A percentile compares a stretch with the other conserved stretches of the same genome.
Evolutionary conservation across 2,888 invertebrate species (phyloP).

Genomic region (Pammene aurita): DNA sequence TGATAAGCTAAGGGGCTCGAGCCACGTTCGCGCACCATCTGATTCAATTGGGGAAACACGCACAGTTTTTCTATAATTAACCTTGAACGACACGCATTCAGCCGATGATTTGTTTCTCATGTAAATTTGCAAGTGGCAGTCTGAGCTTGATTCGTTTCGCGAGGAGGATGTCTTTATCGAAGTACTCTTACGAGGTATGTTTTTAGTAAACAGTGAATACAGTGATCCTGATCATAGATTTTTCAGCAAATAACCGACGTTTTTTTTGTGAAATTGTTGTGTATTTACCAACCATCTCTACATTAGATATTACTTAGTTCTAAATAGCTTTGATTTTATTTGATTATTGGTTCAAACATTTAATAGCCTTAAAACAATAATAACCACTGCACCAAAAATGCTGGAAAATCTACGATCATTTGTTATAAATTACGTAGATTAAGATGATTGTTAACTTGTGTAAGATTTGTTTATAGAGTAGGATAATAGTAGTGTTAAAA

Average conservation of each 20-base stretch:
- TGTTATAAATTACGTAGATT: not conserved
- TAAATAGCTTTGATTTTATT: no score
- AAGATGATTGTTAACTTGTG: not conserved
- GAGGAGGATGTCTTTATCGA: slow-evolving; percentile 66
- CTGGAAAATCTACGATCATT: no score
- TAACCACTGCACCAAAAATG: no score
- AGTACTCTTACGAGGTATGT: slow-evolving; percentile 68
- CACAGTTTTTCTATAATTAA: slow-evolving; percentile 15
- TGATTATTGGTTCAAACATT: no score
- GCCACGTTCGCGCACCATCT: slow-evolving; percentile 46
- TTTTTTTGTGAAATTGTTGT: no score
- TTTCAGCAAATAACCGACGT: no score
- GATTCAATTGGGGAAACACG: slow-evolving; percentile 39
- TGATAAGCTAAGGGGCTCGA: slow-evolving; percentile 55
- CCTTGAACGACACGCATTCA: slow-evolving; percentile 46
- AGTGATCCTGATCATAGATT: no score
- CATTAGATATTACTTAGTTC: no score
- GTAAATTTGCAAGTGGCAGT: slow-evolving; percentile 51
- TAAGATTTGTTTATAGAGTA: not conserved
- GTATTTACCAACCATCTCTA: no score
- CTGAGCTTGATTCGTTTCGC: slow-evolving; percentile 56
- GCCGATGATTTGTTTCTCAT: slow-evolving; percentile 61
- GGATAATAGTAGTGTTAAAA: not conserved
- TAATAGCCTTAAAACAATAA: no score
- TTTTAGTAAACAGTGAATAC: not conserved